Conservation (phyloP, 2,113 vertebrate genomes). For the Mesoclemmys tuberculata region DNA sequence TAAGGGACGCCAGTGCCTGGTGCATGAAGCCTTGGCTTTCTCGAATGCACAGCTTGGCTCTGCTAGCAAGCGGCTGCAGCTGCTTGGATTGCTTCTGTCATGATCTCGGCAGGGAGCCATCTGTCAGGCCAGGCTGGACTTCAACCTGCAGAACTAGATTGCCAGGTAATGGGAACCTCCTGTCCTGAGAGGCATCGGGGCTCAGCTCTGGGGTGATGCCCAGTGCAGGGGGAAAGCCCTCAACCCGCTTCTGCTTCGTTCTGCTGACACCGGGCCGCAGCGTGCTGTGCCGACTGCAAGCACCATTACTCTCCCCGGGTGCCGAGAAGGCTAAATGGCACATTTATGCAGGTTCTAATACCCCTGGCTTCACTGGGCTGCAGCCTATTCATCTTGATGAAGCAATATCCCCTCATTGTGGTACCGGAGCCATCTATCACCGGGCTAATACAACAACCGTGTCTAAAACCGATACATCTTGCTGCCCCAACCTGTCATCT, state of each 20-base stretch:
- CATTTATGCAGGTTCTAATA: neutral
- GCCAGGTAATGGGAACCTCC: neutral
- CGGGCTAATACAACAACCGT: neutral
- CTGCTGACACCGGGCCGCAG: neutral
- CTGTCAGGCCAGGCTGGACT: neutral
- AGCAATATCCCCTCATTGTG: neutral
- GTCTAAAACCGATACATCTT: neutral
- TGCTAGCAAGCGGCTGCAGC: neutral
- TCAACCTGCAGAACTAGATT: neutral
- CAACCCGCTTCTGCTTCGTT: neutral
- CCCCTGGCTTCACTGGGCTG: neutral
- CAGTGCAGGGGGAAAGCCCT: neutral
- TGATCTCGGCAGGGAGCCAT: neutral
- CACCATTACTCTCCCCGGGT: neutral
- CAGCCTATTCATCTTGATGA: neutral
- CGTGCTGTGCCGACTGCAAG: too few relatives aligned
- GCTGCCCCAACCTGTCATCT: neutral
- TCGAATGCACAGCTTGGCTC: neutral
- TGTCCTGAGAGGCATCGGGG: neutral
- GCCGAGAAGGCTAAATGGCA: neutral
- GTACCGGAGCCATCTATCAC: neutral
- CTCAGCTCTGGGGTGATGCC: neutral
- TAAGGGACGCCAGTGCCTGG: neutral
- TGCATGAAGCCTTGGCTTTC: neutral
- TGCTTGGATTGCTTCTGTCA: neutral